These are phyloP conservation scores for Bhutanitis thaidina DNA, from an alignment of 2,888 invertebrate genomes.

Conservation along the genomic window DNA sequence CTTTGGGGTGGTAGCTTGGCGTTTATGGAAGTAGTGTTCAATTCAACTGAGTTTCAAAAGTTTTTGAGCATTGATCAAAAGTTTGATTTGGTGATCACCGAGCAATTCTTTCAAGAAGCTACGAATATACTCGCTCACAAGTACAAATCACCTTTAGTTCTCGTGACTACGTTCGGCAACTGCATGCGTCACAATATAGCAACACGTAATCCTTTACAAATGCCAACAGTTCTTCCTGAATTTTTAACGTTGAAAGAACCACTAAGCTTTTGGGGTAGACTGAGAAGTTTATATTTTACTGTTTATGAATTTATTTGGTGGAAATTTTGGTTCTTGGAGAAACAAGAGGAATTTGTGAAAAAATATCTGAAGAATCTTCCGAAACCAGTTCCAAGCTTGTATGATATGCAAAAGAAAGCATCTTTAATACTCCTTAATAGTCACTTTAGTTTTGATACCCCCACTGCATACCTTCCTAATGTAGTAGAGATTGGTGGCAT, in stretches of 20 bases:
- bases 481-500: slow-evolving; percentile 79
- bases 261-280: slow-evolving; percentile 72
- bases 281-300: slow-evolving; percentile 69
- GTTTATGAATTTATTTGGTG: slow-evolving; percentile 62
- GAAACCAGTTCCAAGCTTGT: slow-evolving; percentile 56
- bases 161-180: slow-evolving; percentile 63
- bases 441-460: slow-evolving; percentile 69
- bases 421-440: slow-evolving; percentile 68
- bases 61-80: slow-evolving; percentile 50
- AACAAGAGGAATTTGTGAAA: slow-evolving; percentile 53
- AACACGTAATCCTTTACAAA: slow-evolving; percentile 59
- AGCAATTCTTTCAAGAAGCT: slow-evolving; percentile 73
- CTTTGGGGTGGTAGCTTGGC: slow-evolving; percentile 57
- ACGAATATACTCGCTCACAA: slow-evolving; percentile 63
- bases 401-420: slow-evolving; percentile 56
- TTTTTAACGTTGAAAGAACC: slow-evolving; percentile 61
- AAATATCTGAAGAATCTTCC: slow-evolving; percentile 56
- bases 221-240: slow-evolving; percentile 56
- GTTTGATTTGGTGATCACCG: slow-evolving; percentile 70
- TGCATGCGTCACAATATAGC: slow-evolving; percentile 64
- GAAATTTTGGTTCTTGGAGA: slow-evolving; percentile 55
- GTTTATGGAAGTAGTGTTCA: slow-evolving; percentile 53
- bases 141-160: slow-evolving; percentile 58
- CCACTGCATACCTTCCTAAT: slow-evolving; percentile 74
- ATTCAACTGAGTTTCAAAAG: slow-evolving; percentile 47